These are phyloP conservation scores for Perca schrenkii DNA, from an alignment of 2,113 vertebrate genomes.

Conservation along the genomic window DNA sequence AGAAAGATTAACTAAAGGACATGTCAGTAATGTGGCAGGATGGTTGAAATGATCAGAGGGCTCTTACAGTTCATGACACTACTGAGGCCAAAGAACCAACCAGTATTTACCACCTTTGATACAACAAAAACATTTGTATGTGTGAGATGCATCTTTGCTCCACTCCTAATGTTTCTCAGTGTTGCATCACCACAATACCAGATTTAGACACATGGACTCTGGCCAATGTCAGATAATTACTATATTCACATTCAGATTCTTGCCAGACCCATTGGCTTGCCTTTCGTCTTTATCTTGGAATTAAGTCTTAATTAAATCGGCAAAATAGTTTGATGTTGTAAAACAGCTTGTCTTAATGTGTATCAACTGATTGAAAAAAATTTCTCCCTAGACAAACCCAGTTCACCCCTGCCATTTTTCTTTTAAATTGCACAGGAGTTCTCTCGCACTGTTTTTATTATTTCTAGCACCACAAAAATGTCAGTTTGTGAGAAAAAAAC, in stretches of 20 bases:
- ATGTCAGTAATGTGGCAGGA: background rate
- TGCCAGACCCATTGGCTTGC: background rate
- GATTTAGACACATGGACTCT: background rate
- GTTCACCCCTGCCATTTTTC: background rate
- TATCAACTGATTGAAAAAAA: background rate
- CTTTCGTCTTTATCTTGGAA: background rate
- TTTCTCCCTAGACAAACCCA: background rate
- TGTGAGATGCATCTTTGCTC: background rate
- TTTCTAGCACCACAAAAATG: background rate
- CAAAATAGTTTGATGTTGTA: background rate
- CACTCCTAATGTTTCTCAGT: background rate
- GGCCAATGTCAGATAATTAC: background rate
- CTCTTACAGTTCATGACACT: background rate
- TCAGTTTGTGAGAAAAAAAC: conserved; percentile 4
- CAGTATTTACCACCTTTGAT: background rate
- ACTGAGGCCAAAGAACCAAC: conserved; percentile 33
- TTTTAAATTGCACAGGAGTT: background rate
- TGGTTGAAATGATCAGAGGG: background rate
- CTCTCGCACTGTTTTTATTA: background rate
- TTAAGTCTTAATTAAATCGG: background rate
- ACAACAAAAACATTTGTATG: background rate
- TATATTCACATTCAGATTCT: background rate
- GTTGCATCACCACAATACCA: background rate
- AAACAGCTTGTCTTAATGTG: background rate
- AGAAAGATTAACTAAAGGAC: background rate